These are phyloP conservation scores for Ailurus styani DNA, from an alignment of 2,113 vertebrate species.

Conservation along the genomic window DNA sequence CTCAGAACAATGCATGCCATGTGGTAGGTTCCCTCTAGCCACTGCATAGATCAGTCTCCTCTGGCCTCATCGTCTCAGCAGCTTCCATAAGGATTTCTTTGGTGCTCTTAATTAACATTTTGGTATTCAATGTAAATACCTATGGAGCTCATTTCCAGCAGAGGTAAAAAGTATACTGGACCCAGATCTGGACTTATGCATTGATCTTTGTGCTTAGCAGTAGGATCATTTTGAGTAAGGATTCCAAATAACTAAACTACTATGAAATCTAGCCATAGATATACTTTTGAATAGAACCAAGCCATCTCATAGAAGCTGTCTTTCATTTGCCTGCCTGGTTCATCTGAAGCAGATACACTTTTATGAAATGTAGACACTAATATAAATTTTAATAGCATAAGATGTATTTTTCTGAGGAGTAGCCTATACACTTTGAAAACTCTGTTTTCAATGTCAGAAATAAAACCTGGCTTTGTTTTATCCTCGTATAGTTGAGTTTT, in stretches of 20 bases:
- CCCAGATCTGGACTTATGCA: background rate
- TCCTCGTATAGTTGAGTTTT: background rate
- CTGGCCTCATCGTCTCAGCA: background rate
- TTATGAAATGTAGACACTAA: background rate
- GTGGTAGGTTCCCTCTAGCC: background rate
- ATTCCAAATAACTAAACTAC: background rate
- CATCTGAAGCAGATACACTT: background rate
- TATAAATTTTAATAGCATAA: background rate
- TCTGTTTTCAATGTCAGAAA: conserved; percentile 16
- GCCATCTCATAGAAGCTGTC: background rate
- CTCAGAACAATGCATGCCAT: background rate
- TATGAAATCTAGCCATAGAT: background rate
- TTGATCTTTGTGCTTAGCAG: background rate
- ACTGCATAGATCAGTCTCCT: background rate
- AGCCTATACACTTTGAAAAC: background rate
- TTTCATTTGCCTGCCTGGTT: background rate
- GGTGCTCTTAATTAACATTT: background rate
- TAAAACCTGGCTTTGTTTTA: background rate
- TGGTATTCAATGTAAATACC: background rate
- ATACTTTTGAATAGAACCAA: background rate
- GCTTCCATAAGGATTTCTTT: background rate
- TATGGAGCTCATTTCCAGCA: background rate
- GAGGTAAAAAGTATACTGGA: background rate
- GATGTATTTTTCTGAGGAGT: background rate
- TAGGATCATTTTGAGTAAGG: background rate